Evolutionary conservation across 2,888 invertebrate species (phyloP).

Genomic region (Torymus aiolomorphi): DNA sequence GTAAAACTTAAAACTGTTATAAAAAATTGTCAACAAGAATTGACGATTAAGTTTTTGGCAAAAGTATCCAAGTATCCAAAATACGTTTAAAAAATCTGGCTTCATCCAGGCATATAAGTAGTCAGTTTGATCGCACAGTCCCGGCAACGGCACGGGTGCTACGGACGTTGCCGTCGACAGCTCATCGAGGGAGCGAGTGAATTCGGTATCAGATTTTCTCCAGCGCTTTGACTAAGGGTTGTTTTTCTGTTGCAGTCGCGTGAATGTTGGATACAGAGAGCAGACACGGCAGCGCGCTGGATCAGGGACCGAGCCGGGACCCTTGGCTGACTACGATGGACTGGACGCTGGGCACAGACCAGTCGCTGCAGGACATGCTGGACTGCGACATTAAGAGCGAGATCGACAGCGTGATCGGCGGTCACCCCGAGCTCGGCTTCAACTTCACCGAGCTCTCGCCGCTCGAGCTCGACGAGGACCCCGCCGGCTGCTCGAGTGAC

Average conservation of each 20-base stretch:
- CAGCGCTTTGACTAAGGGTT: neutral
- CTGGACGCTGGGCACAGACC: constrained; percentile 78
- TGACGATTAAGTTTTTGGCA: too few relatives aligned
- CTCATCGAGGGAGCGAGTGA: too few relatives aligned
- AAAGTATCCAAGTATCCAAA: too few relatives aligned
- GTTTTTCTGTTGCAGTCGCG: constrained; percentile 67
- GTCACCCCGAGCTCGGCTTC: constrained; percentile 77
- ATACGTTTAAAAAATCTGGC: too few relatives aligned
- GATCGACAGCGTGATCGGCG: constrained; percentile 87
- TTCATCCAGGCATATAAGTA: too few relatives aligned
- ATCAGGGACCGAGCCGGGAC: constrained; percentile 72
- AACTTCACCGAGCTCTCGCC: constrained; percentile 79
- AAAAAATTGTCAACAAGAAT: too few relatives aligned
- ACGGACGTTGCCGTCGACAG: too few relatives aligned
- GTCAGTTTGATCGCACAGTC: too few relatives aligned
- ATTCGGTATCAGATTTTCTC: too few relatives aligned
- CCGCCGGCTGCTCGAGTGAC: constrained; percentile 70
- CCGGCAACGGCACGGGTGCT: too few relatives aligned
- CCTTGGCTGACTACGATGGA: constrained; percentile 77
- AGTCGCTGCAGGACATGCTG: constrained; percentile 91
- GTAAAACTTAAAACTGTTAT: too few relatives aligned
- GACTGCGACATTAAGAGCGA: constrained; percentile 93
- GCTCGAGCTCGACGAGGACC: constrained; percentile 81
- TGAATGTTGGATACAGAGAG: constrained; percentile 75
- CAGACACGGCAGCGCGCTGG: constrained; percentile 73